Base-by-base conservation (phyloP, 1,140 invertebrate genomes). In the Trialeurodes vaporariorum region DNA sequence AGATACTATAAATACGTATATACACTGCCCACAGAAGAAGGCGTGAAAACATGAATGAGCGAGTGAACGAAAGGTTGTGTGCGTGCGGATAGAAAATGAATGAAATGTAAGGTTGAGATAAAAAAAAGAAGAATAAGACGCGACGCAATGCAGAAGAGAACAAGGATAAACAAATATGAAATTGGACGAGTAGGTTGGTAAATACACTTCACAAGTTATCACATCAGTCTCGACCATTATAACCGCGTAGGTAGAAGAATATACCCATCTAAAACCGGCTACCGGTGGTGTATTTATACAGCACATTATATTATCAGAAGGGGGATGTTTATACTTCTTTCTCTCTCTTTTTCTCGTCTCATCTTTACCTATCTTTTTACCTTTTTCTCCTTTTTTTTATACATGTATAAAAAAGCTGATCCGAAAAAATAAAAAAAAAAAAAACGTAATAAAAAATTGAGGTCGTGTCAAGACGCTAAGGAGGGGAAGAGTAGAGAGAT, bases 401-500 rank as follows among this genome's bases (percentile, higher is more conserved):
- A 49, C 34, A 5, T 49, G 5, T 49, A 49, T 9, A 49, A 49
- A 49, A 49, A 49, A 49, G 34, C 34, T 5, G 34, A 49, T 49
- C 34, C 17, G 5, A 49, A 49, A 49, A 49, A 49, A 17, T 49
- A 49, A 49, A 49, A 9, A 49, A 49, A n/a, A n/a, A 49, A 49
- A 49, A 49, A 5, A 17, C 34, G 34, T 49, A 17, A 49, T 49
- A 49, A 49, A 49, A 49, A 49, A 49, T 49, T 49, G 34, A 49
- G 34, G 34, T 49, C 34, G 34, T 49, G 67, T 62, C 65, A 67
- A 63, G 60, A 67, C 61, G 64, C 64, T 61, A 25, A n/a, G n/a
- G n/a, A n/a, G n/a, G n/a, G n/a, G n/a, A n/a, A n/a, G n/a, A n/a
- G n/a, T n/a, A 60, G 68, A 72, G 70, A 70, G 70, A 67, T 66